Evolutionary conservation across 2,888 invertebrate species (phyloP), one percentile per base, ranked within the genome.

Genomic region (Pollenia labialis): DNA sequence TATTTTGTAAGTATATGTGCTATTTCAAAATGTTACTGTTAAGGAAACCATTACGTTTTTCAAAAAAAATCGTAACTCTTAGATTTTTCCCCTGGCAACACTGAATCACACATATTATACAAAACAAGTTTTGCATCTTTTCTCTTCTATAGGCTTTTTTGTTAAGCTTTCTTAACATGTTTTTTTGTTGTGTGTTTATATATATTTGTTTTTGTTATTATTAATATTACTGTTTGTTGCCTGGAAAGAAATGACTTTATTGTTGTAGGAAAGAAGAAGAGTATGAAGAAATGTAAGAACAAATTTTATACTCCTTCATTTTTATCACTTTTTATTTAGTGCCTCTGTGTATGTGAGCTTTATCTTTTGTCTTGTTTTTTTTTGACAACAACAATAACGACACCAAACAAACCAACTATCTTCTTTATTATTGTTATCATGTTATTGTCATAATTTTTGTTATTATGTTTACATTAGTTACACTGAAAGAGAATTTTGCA

Each of bases 61-160:
- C 0, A 32, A 32, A 32, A 6, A 32, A 32, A 32, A 32, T 4
- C 32, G 0, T 32, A 32, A 32, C 32, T 32, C 0, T 32, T 32
- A 3, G 1, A 23, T 32, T 32, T 32, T 6, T 6, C 32, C 32
- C 32, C 32, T 32, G 32, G 32, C 32, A 32, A 32, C 32, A 32
- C 6, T 32, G 4, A 64, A 52, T 7, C n/a, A 71, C 12, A 16
- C 46, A 52, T 66, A 44, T 42, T 50, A 6, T 32, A 4, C 60
- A 44, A 84, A 84, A 84, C 74, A 76, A 80, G 79, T 87, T 76
- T 75, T 87, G 69, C 50, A 76, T 71, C 54, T 81, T 71, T 81
- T 60, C 76, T 74, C 58, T 81, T 88, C 68, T 83, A 71, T 89
- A 88, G 89, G 88, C 89, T 90, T 89, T 89, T 88, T 12, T 50